A percentile compares a stretch with the other conserved stretches of the same genome.
phyloP scores from a whole-genome alignment of 2,113 vertebrate species.

The Synchiropus splendidus region DNA sequence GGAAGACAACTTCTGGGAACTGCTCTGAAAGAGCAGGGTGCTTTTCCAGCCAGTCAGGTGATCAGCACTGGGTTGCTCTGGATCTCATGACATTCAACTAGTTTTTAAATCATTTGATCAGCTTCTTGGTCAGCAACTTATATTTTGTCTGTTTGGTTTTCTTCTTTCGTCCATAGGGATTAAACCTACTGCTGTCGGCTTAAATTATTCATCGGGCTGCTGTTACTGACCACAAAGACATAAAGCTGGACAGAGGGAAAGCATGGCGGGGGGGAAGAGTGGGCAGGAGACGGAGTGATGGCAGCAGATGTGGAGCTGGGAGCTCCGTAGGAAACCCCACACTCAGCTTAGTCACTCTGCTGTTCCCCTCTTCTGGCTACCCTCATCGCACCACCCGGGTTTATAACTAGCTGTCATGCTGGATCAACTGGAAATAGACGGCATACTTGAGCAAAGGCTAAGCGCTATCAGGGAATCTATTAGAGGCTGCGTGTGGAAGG shows the following conservation, averaged over 20 bases:
- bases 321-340: slow-evolving; percentile 56
- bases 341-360: slow-evolving; percentile 35
- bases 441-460: slow-evolving; percentile 17
- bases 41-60: slow-evolving; percentile 59
- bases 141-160: slow-evolving; percentile 1
- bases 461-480: slow-evolving; percentile 5
- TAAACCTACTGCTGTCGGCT: slow-evolving; percentile 2
- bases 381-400: slow-evolving; percentile 28
- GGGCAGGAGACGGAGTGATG: no score
- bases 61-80: slow-evolving; percentile 41
- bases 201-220: slow-evolving; percentile 19
- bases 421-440: slow-evolving; percentile 50
- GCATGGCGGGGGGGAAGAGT: slow-evolving; percentile 6
- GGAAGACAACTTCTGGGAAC: slow-evolving; percentile 51
- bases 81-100: slow-evolving; percentile 40
- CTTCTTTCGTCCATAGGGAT: slow-evolving; percentile 12
- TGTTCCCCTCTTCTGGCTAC: slow-evolving; percentile 15
- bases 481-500: slow-evolving; percentile 3
- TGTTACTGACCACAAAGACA: slow-evolving; percentile 43
- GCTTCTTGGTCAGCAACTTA: neutral
- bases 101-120: no score
- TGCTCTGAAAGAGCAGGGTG: slow-evolving; percentile 29
- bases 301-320: slow-evolving; percentile 52
- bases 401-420: slow-evolving; percentile 34
- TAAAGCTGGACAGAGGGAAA: slow-evolving; percentile 12